Evolutionary conservation across 2,113 vertebrate genomes (phyloP).

Genomic region (Lepisosteus osseus): DNA sequence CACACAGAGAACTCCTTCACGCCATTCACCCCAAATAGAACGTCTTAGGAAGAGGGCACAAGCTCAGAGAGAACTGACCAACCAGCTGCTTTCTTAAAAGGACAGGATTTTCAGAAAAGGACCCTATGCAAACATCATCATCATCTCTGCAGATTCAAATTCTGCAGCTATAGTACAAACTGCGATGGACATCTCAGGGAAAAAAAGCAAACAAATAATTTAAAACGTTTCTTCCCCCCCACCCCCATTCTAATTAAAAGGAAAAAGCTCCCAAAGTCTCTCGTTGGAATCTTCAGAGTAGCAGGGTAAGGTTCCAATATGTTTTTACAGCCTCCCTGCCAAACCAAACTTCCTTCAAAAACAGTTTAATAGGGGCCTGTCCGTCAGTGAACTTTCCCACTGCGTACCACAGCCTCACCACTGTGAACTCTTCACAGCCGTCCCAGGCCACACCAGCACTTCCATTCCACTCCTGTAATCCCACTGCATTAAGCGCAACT

Average conservation of each 20-base stretch:
- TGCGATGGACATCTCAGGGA: no score
- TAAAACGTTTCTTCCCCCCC: neutral
- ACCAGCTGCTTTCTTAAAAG: no score
- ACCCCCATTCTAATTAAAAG: conserved; percentile 1
- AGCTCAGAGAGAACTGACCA: no score
- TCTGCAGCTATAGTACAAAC: no score
- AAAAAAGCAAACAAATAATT: no score
- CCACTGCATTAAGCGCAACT: neutral
- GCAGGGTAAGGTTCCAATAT: neutral
- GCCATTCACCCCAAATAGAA: no score
- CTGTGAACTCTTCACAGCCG: no score
- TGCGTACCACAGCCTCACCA: neutral
- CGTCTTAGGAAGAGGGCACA: no score
- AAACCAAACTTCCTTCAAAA: conserved; percentile 54
- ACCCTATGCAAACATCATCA: no score
- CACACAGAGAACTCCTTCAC: no score
- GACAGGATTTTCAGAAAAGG: no score
- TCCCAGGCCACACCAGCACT: neutral
- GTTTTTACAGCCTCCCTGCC: conserved; percentile 35
- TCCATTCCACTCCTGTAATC: neutral
- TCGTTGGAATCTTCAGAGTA: neutral
- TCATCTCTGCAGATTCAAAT: no score
- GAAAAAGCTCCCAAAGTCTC: neutral
- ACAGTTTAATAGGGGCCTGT: conserved; percentile 6
- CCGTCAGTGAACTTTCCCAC: neutral